Base-by-base conservation (phyloP, 2,797 vertebrate species). In the Cottoperca gobio region DNA sequence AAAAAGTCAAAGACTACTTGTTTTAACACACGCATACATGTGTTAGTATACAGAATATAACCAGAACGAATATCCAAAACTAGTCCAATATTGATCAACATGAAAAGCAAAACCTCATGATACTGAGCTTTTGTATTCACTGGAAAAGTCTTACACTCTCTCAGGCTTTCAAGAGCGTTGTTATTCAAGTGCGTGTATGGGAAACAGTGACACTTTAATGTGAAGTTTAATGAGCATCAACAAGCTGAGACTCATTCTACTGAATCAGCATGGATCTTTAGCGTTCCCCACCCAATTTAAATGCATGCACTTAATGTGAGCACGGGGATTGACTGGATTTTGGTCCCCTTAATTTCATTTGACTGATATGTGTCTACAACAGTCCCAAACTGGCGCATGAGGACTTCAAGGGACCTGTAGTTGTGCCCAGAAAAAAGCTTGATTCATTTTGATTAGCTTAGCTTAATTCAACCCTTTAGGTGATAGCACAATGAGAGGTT, bases 161-260 rank as follows among this genome's bases (percentile, higher is more conserved):
- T 71, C 59, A 60, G 48, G n/a, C 17, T 5, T 79, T 65, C 45
- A 61, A 17, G 49, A 50, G 40, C 16, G 62, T 46, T 46, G n/a
- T 61, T n/a, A 4, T 65, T 39, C 8, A 12, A 11, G 53, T 79
- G 61, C 78, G 55, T 83, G 57, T 14, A 55, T 46, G 69, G 84
- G 76, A 55, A 50, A 42, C 40, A 42, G 3, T 57, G 78, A 76
- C 75, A 65, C 73, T 77, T 88, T 57, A 71, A 74, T 76, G 72
- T 70, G 57, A 76, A 78, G 67, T 84, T 84, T 61, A 85, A 87
- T 86, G 61, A 79, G 87, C 79, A 71, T 77, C 76, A 86, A 91
- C 92, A 94, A 89, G 92, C 86, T 70, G 48, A 77, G 84, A 88
- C 87, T 86, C 70, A 92, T 92, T 81, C 81, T 48, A 2, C 76